Percentiles rank a stretch among this genome's conserved stretches.
Evolutionary conservation across 2,888 invertebrate species (phyloP).

Genomic region (Conomelus anceps): DNA sequence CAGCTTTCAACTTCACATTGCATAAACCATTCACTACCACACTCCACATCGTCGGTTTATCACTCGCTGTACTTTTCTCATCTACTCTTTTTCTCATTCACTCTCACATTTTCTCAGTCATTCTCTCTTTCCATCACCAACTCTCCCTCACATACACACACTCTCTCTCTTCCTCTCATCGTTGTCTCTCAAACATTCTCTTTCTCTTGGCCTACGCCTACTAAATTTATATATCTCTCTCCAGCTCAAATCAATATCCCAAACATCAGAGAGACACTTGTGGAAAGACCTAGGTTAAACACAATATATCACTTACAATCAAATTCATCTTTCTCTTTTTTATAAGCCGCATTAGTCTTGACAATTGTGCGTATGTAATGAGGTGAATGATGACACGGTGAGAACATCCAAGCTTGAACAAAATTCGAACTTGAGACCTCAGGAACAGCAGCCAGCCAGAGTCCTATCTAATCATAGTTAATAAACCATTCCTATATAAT

Average conservation of each 20-base stretch:
- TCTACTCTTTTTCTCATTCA: background rate
- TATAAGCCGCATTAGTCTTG: too few species aligned
- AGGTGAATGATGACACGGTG: too few species aligned
- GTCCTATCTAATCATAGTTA: too few species aligned
- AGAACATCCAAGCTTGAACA: too few species aligned
- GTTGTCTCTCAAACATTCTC: background rate
- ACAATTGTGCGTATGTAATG: too few species aligned
- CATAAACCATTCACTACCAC: too few species aligned
- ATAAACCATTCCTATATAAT: too few species aligned
- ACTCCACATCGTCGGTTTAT: background rate
- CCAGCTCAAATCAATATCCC: background rate
- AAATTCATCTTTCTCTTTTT: too few species aligned
- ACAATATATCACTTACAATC: background rate
- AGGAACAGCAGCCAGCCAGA: too few species aligned
- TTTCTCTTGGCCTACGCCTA: background rate
- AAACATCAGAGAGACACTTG: background rate
- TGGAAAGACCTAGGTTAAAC: background rate
- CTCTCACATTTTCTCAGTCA: background rate
- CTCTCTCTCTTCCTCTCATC: background rate
- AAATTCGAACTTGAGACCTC: too few species aligned
- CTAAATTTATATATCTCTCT: background rate
- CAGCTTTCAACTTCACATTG: background rate
- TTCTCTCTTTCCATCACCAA: background rate
- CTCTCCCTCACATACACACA: background rate
- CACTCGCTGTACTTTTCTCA: background rate